phyloP scores from a whole-genome alignment of 2,113 vertebrate genomes.

The Oostethus manadensis region DNA sequence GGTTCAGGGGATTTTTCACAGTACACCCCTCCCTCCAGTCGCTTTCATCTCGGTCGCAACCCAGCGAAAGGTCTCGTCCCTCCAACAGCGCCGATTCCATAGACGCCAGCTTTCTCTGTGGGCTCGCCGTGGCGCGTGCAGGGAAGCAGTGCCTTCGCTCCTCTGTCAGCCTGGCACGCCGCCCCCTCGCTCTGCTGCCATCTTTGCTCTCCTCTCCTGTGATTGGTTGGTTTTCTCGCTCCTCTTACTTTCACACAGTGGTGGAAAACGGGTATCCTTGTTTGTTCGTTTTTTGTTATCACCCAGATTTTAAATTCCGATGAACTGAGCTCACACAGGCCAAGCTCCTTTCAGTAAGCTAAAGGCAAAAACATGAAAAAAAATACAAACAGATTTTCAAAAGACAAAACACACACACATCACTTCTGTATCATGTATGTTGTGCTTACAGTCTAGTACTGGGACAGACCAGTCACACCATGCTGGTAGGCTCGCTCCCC shows the following conservation, averaged over 20 bases:
- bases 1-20: conserved; percentile 49
- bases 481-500: conserved; percentile 97
- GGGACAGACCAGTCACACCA: conserved; percentile 95
- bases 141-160: conserved; percentile 67
- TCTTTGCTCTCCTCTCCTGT: conserved; percentile 58
- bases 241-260: conserved; percentile 92
- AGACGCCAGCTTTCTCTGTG: conserved; percentile 60
- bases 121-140: conserved; percentile 38
- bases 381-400: neutral
- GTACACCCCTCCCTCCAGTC: conserved; percentile 4
- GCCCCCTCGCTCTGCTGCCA: conserved; percentile 72
- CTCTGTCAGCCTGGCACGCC: conserved; percentile 72
- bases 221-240: conserved; percentile 75
- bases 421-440: neutral
- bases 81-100: conserved; percentile 48
- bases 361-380: conserved; percentile 6
- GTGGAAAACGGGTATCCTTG: conserved; percentile 98
- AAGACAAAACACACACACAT: no score
- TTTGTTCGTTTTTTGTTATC: conserved; percentile 86
- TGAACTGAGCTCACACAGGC: conserved; percentile 88
- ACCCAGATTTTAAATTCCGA: conserved; percentile 94
- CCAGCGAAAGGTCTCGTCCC: conserved; percentile 54
- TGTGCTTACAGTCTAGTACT: conserved; percentile 93
- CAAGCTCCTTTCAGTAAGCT: conserved; percentile 86
- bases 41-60: conserved; percentile 13